Evolutionary conservation across 2,113 vertebrate genomes (phyloP).

Genomic region (Cathartes aura): DNA sequence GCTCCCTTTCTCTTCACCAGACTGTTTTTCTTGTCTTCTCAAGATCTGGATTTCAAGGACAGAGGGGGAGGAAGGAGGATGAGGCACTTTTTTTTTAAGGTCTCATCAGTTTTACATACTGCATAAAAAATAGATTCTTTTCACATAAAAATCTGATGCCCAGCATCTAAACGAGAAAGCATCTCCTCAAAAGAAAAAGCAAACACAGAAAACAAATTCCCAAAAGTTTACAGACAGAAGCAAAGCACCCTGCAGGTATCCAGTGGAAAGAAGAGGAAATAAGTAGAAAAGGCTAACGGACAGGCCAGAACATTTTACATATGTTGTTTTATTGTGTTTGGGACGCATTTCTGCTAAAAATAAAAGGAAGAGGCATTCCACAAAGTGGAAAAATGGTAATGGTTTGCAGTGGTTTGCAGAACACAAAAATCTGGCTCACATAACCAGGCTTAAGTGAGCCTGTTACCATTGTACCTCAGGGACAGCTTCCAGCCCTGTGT

Average conservation of each 20-base stretch:
- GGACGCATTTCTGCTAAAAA: not conserved
- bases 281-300: not conserved
- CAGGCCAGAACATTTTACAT: not conserved
- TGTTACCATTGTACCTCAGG: not conserved
- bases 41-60: not conserved
- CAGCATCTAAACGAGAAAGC: not conserved
- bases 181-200: not conserved
- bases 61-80: not conserved
- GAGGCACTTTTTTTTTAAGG: not conserved
- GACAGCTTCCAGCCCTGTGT: not conserved
- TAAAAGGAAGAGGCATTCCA: not conserved
- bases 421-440: not conserved
- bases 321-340: not conserved
- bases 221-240: not conserved
- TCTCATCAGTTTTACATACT: not conserved
- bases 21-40: not conserved
- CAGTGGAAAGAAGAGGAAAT: not conserved
- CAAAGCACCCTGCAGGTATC: not conserved
- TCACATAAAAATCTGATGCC: not conserved
- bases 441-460: not conserved
- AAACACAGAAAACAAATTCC: not conserved
- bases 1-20: not conserved
- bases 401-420: not conserved
- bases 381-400: not conserved
- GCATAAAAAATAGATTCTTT: not conserved